Conservation (phyloP, 2,888 invertebrate species). For the Ischnus inquisitorius region DNA sequence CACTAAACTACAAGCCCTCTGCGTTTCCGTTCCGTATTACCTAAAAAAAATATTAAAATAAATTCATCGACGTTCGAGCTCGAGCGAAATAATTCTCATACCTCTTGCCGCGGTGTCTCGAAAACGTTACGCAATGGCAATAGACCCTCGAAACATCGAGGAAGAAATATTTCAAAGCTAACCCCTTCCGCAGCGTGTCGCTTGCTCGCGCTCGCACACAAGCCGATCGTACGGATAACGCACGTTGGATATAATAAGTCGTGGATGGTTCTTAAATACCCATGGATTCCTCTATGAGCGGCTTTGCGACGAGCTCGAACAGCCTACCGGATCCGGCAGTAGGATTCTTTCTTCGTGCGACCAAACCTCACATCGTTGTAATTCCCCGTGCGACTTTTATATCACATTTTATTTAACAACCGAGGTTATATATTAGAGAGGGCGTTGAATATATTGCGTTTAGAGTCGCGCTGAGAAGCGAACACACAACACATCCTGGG, state of each 20-base stretch:
- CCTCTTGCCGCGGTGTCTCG: conserved; percentile 18
- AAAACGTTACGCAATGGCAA: conserved; percentile 33
- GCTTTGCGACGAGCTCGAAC: neutral
- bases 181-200: conserved; percentile 42
- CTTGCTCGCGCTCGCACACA: conserved; percentile 49
- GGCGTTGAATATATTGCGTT: no score
- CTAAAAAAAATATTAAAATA: neutral
- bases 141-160: conserved; percentile 66
- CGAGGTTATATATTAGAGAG: neutral
- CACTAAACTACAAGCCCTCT: neutral
- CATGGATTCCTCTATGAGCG: conserved; percentile 37
- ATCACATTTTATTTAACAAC: neutral
- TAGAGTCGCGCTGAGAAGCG: no score
- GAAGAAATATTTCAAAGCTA: conserved; percentile 70
- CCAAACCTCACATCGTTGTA: neutral
- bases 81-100: conserved; percentile 17
- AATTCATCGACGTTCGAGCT: neutral
- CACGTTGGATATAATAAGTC: conserved; percentile 66
- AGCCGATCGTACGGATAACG: conserved; percentile 75
- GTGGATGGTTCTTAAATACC: conserved; percentile 76
- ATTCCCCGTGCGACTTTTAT: neutral
- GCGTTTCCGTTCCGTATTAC: neutral
- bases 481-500: conserved; percentile 5
- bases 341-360: conserved; percentile 10
- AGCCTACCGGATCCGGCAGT: neutral